A percentile compares a stretch with the other conserved stretches of the same genome.
These are phyloP conservation scores for Entomobrya proxima DNA, from an alignment of 2,888 invertebrate genomes.

Conservation along the genomic window DNA sequence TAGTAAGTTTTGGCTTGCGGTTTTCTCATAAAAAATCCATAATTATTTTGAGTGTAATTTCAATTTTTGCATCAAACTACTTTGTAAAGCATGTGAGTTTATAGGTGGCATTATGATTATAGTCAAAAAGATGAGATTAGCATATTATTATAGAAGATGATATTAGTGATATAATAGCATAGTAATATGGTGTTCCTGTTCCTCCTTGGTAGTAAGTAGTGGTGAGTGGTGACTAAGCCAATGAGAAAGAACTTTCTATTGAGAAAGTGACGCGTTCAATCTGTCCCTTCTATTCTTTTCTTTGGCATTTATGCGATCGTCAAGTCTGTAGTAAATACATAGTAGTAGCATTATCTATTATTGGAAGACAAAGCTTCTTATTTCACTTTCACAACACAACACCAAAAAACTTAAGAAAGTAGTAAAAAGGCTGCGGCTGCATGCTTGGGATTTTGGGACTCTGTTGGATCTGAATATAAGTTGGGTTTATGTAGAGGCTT, in stretches of 20 bases:
- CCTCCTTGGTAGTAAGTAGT: background rate
- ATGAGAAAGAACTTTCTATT: conserved; percentile 29
- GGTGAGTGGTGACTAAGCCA: background rate
- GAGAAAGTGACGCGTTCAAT: background rate
- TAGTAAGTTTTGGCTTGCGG: too few species aligned
- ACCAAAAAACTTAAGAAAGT: background rate
- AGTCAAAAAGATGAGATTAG: too few species aligned
- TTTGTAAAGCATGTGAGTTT: too few species aligned
- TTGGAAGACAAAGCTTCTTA: background rate
- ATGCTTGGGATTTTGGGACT: background rate
- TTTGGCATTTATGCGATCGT: background rate
- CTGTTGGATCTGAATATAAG: background rate
- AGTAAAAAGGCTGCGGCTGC: background rate
- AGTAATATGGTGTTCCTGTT: background rate
- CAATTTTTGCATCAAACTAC: too few species aligned
- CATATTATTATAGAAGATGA: too few species aligned
- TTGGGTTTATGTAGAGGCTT: background rate
- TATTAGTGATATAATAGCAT: background rate
- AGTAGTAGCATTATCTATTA: too few species aligned
- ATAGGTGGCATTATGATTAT: too few species aligned
- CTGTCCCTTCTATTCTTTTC: background rate
- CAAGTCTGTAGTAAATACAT: too few species aligned
- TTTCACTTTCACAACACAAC: background rate
- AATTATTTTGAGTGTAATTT: too few species aligned
- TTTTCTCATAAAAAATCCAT: too few species aligned